Base-by-base conservation (phyloP, 2,113 vertebrate genomes). In the Thryonomys swinderianus region DNA sequence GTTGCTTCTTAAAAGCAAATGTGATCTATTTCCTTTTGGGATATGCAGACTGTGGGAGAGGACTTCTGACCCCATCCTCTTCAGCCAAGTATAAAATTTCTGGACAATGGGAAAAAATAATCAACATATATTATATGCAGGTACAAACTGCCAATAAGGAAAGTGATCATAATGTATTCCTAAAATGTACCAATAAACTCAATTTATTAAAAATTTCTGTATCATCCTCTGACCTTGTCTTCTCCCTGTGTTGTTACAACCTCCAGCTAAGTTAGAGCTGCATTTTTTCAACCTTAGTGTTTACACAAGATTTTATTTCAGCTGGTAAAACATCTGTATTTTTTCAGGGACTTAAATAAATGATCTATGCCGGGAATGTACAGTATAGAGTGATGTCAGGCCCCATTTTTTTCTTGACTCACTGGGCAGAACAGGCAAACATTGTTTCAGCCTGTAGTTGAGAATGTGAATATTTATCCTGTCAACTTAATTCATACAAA, bases 381-480 rank as follows among this genome's bases (percentile, higher is more conserved):
- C 91, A 97, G 97, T 97, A 97, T 98, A 51, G 42, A 74, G 90
- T 98, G 97, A 98, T 98, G 97, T 98, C 97, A 98, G 94, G 96
- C 96, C 88, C 81, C 79, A 79, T 96, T 96, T 94, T 95, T 95
- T 62, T 69, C 80, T 92, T 51, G 42, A 96, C 95, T 97, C 94
- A 91, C 90, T 98, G 94, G 94, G 96, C 18, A 86, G 98, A 98
- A 98, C 98, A 98, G 97, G 97, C 97, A 93, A 97, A 96, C 97
- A 97, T 98, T 99, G 98, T 98, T 98, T 97, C 93, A 97, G 96
- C 87, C 96, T 96, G 94, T 93, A 80, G 95, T 93, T 97, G 91
- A 88, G 98, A 98, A 98, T 98, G 98, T 98, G 98, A 98, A 96
- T 98, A 98, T 98, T 98, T 98, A 97, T 98, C 96, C 95, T 98